These are phyloP conservation scores for Mustela nigripes DNA, from an alignment of 2,113 vertebrate species.

Conservation along the genomic window DNA sequence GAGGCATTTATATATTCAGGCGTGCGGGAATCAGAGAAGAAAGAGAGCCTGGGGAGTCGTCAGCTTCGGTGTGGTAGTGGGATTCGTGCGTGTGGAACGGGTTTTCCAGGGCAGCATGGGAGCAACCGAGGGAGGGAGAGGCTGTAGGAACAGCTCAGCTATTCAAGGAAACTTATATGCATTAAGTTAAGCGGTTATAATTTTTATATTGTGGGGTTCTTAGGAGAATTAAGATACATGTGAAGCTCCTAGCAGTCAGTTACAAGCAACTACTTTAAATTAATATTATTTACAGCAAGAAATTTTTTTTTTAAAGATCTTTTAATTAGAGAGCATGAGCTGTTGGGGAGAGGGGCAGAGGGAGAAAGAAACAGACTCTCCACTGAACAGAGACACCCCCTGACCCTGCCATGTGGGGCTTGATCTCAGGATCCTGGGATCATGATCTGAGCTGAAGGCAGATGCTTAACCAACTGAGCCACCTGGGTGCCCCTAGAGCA, in stretches of 20 bases:
- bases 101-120: neutral
- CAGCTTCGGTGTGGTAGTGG: neutral
- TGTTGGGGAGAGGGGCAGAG: neutral
- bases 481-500: neutral
- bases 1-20: neutral
- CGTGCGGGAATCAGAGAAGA: neutral
- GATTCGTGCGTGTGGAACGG: rapidly evolving
- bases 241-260: neutral
- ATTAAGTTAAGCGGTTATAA: neutral
- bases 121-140: neutral
- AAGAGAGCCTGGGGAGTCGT: neutral
- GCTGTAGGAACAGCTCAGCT: no score
- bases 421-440: no score
- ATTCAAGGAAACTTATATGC: neutral
- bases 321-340: neutral
- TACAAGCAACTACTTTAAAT: neutral
- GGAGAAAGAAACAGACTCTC: neutral
- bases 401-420: neutral
- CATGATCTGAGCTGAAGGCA: neutral
- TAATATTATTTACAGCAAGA: neutral
- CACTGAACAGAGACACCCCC: neutral
- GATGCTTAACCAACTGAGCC: neutral
- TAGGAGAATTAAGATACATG: neutral
- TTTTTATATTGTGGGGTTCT: neutral
- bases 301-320: neutral